Evolutionary conservation across 2,797 vertebrate genomes (phyloP).

Genomic region (Sparidentex hasta): DNA sequence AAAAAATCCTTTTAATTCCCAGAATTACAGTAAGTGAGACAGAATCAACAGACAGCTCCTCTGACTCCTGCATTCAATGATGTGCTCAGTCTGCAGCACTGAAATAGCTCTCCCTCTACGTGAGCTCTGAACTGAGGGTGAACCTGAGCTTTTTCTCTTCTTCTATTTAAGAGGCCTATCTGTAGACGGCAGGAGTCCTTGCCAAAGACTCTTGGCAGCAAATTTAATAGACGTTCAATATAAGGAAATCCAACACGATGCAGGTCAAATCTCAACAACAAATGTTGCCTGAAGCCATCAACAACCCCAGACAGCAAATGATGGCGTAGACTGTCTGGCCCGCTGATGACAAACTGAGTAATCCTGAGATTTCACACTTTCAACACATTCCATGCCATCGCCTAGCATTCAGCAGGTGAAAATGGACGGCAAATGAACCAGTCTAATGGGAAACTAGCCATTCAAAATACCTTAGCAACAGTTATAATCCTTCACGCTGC

Average conservation of each 20-base stretch:
- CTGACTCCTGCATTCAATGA: conserved; percentile 35
- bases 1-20: neutral
- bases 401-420: conserved; percentile 57
- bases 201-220: conserved; percentile 67
- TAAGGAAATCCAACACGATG: conserved; percentile 61
- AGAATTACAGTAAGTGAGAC: no score
- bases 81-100: conserved; percentile 48
- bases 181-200: conserved; percentile 61
- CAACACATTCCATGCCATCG: conserved; percentile 53
- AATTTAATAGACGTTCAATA: conserved; percentile 50
- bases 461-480: conserved; percentile 80
- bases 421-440: conserved; percentile 52
- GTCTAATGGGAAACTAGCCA: conserved; percentile 57
- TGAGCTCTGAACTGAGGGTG: conserved; percentile 80
- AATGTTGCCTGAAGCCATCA: conserved; percentile 65
- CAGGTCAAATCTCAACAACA: conserved; percentile 63
- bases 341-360: conserved; percentile 60
- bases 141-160: conserved; percentile 61
- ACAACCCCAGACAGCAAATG: conserved; percentile 54
- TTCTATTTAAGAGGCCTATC: conserved; percentile 48
- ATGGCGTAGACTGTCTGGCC: conserved; percentile 58
- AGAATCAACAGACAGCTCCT: conserved; percentile 1
- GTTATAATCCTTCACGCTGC: conserved; percentile 65
- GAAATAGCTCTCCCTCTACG: conserved; percentile 57
- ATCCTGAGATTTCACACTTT: conserved; percentile 65